Percentiles rank a stretch among this genome's conserved stretches.
These are phyloP conservation scores for Protonibea diacanthus DNA, from an alignment of 2,797 vertebrate genomes.

Conservation along the genomic window DNA sequence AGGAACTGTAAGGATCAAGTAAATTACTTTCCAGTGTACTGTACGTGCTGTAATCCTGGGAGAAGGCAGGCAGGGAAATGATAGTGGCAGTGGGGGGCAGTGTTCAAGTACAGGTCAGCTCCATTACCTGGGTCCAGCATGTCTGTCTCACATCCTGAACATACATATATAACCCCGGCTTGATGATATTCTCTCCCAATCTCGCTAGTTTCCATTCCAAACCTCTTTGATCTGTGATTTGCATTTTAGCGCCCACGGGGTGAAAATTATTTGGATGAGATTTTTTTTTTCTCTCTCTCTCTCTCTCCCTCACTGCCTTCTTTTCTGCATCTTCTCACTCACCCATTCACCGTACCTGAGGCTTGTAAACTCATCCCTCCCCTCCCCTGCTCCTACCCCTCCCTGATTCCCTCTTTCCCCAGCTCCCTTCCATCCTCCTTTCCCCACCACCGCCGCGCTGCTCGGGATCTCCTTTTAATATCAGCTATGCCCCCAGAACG, in stretches of 20 bases:
- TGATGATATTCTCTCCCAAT: constrained; percentile 87
- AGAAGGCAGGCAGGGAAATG: constrained; percentile 63
- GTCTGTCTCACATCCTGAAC: constrained; percentile 76
- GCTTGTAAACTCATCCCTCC: constrained; percentile 78
- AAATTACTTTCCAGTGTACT: constrained; percentile 64
- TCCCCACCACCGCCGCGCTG: constrained; percentile 25
- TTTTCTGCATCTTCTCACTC: constrained; percentile 80
- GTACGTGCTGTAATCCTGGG: constrained; percentile 57
- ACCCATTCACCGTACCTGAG: constrained; percentile 82
- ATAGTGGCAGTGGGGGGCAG: constrained; percentile 60
- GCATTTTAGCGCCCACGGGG: constrained; percentile 86
- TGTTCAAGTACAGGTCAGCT: constrained; percentile 81
- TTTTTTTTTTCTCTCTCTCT: constrained; percentile 66
- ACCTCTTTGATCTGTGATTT: constrained; percentile 90
- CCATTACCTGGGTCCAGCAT: constrained; percentile 79
- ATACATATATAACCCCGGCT: constrained; percentile 80
- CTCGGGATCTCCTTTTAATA: constrained; percentile 77
- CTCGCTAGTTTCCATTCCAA: constrained; percentile 83
- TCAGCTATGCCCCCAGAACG: constrained; percentile 66
- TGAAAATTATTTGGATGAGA: constrained; percentile 89
- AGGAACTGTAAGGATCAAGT: constrained; percentile 49
- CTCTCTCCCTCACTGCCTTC: constrained; percentile 62
- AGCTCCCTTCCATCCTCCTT: constrained; percentile 46
- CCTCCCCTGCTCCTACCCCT: constrained; percentile 9
- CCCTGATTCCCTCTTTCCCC: constrained; percentile 53